These are phyloP conservation scores for Tachuris rubrigastra DNA, from an alignment of 2,113 vertebrate genomes.

Conservation along the genomic window DNA sequence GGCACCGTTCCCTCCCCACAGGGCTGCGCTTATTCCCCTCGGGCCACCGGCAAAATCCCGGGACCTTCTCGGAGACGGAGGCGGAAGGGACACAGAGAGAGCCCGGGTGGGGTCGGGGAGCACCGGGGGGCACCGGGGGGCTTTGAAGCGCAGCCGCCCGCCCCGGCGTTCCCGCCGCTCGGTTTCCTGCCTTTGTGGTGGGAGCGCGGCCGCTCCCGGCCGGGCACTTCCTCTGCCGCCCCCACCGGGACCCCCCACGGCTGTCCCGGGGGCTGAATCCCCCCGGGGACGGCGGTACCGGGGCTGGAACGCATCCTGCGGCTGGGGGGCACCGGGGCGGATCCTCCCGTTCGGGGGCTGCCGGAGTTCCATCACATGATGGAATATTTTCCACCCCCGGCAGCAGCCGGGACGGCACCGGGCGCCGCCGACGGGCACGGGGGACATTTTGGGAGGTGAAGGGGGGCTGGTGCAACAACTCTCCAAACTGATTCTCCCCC, in stretches of 20 bases:
- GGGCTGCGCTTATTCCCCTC: too few relatives aligned
- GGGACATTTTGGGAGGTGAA: not conserved
- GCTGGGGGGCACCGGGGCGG: not conserved
- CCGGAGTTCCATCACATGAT: not conserved
- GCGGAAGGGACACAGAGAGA: not conserved
- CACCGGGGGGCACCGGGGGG: not conserved
- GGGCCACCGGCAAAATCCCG: not conserved
- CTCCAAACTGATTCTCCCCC: not conserved
- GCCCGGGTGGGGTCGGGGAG: not conserved
- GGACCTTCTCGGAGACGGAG: not conserved
- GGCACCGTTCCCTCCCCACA: not conserved
- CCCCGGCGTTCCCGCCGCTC: slow-evolving; percentile 1
- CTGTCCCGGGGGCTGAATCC: not conserved
- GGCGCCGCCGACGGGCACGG: not conserved
- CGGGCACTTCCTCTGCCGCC: not conserved
- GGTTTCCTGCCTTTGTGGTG: slow-evolving; percentile 57
- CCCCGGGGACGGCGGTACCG: not conserved
- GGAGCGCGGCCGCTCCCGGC: slow-evolving; percentile 2
- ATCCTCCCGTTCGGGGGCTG: not conserved
- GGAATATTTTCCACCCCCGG: not conserved
- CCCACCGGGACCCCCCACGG: not conserved
- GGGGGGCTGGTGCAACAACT: not conserved
- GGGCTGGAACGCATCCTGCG: not conserved
- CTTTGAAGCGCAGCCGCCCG: not conserved
- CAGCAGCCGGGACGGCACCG: not conserved